Evolutionary conservation across 1,140 invertebrate species (phyloP), one percentile per base, ranked within the genome.

Genomic region (Ladona fulva): DNA sequence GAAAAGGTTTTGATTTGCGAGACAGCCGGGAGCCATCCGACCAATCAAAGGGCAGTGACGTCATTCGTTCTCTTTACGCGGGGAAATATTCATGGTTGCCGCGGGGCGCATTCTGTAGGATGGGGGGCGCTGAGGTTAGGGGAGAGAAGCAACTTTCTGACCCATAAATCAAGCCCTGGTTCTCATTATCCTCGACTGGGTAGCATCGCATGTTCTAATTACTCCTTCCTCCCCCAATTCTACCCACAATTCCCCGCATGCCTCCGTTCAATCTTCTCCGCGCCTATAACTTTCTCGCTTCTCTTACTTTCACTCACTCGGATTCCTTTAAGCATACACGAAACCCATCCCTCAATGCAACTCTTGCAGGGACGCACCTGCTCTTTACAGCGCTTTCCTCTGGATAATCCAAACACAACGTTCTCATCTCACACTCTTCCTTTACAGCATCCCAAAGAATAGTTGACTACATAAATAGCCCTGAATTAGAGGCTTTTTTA

Each of bases 201-300:
- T 66, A 66, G 52, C 52, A 66, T 66, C 52, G 52, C 52, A 66
- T 66, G 52, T 66, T 66, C 52, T 66, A 66, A 66, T 66, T 66
- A 66, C 52, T 66, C 52, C 52, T 22, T 22, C 52, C 14, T 19
- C 44, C 44, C 44, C 44, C 44, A 52, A 10, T 52, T 52, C 10
- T 66, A 19, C 52, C 52, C n/a, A 19, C 52, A 66, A 19, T 66
- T 22, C 52, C n/a, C 52, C 52, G 12, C 52, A 66, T 3, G 1
- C 12, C 52, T 66, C 52, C 52, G 5, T 22, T 66, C 52, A 66
- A 66, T 19, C 52, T 22, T 66, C 52, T 66, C 3, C 52, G 29
- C 29, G 29, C 29, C 1, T 37, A 37, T 37, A 37, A 37, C 29
- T 37, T 37, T 37, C 29, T 37, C 29, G 29, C 29, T n/a, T n/a